Conservation (phyloP, 2,113 vertebrate genomes). For the Dipodomys ordii region DNA sequence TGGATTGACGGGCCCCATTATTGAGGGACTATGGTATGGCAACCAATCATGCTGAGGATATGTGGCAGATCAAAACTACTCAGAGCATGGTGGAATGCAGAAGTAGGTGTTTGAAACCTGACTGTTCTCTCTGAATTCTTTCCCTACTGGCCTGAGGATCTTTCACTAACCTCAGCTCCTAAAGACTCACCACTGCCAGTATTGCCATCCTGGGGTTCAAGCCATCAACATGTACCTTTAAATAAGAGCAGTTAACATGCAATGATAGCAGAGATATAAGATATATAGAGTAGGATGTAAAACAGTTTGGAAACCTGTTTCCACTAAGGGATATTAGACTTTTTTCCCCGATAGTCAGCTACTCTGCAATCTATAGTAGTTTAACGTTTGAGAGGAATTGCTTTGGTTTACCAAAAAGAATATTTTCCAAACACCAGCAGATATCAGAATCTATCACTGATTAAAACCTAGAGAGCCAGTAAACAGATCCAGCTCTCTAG, state of each 20-base stretch:
- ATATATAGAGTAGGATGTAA: neutral
- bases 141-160: neutral
- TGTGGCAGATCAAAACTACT: neutral
- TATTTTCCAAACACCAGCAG: neutral
- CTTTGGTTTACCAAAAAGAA: neutral
- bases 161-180: neutral
- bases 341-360: neutral
- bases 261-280: neutral
- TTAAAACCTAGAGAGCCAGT: neutral
- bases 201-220: neutral
- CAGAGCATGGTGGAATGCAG: too few species aligned
- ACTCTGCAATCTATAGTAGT: neutral
- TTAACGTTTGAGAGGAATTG: neutral
- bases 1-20: neutral
- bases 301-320: neutral
- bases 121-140: too few species aligned
- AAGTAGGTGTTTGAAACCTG: neutral
- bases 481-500: neutral
- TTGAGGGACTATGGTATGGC: too few species aligned
- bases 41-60: too few species aligned
- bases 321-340: neutral
- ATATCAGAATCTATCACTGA: neutral
- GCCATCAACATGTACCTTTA: neutral
- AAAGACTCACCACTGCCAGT: neutral
- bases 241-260: neutral